A percentile compares a stretch with the other conserved stretches of the same genome.
These are phyloP conservation scores for Epizoanthus scotinus DNA, from an alignment of 92 coral and sea anemone genomes.

Conservation along the genomic window DNA sequence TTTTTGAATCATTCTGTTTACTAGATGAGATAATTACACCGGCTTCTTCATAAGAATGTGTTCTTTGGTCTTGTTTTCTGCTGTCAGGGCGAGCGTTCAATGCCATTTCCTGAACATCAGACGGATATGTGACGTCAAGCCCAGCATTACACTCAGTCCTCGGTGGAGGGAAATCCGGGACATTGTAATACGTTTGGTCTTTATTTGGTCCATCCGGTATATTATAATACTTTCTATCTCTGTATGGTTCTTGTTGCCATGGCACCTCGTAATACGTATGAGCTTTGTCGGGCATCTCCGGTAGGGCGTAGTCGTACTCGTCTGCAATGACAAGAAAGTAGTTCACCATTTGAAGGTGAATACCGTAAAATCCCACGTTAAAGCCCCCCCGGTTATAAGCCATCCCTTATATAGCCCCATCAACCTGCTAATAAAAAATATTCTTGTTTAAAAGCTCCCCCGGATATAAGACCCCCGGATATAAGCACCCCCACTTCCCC, in stretches of 20 bases:
- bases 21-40: background rate
- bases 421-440: no score
- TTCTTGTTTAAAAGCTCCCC: no score
- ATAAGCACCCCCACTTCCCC: no score
- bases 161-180: background rate
- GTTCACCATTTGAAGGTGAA: no score
- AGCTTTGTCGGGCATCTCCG: background rate
- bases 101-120: no score
- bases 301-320: slow-evolving; percentile 4
- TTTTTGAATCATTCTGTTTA: background rate
- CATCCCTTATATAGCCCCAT: no score
- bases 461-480: no score
- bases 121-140: background rate
- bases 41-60: background rate
- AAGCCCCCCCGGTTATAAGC: no score
- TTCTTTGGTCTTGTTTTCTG: background rate
- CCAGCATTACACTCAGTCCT: background rate
- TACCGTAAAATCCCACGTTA: no score
- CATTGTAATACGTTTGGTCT: background rate
- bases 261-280: background rate
- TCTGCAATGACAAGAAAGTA: background rate
- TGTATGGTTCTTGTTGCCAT: background rate
- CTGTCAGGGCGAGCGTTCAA: background rate
- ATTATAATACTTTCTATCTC: background rate
- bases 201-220: background rate